Percentiles rank a stretch among this genome's conserved stretches.
phyloP scores from a whole-genome alignment of 2,113 vertebrate genomes.

The Salvelinus alpinus region DNA sequence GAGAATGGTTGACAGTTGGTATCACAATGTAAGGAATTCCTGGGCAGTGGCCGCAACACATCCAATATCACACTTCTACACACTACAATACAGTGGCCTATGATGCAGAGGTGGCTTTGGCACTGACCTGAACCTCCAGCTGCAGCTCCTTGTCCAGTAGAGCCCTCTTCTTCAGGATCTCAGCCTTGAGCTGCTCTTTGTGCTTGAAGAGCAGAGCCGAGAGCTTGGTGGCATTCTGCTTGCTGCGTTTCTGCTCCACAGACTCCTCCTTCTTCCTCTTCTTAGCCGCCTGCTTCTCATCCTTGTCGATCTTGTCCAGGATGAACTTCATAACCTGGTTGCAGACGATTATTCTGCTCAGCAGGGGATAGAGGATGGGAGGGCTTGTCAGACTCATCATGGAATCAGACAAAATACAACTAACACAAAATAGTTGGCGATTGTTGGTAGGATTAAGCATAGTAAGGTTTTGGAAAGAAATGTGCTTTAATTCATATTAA shows the following conservation, averaged over 20 bases:
- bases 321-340: constrained; percentile 99
- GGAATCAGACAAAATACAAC: neutral
- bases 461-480: neutral
- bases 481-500: neutral
- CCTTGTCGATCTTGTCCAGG: constrained; percentile 98
- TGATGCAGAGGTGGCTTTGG: too few relatives aligned
- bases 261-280: constrained; percentile 95
- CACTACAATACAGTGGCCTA: neutral
- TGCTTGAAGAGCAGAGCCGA: constrained; percentile 97
- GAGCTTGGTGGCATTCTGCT: constrained; percentile 92
- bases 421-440: too few relatives aligned
- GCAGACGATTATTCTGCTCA: constrained; percentile 93
- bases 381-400: neutral
- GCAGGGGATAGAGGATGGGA: neutral
- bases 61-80: neutral
- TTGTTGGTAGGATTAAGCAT: neutral
- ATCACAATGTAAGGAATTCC: too few relatives aligned
- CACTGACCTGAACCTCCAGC: constrained; percentile 80
- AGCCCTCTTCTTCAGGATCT: constrained; percentile 95
- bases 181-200: constrained; percentile 95
- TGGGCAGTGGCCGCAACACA: too few relatives aligned
- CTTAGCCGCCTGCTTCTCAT: constrained; percentile 96
- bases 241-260: constrained; percentile 94
- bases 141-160: constrained; percentile 97
- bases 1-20: neutral